Evolutionary conservation across 2,888 invertebrate genomes (phyloP).

Genomic region (Trichogramma dendrolimi): DNA sequence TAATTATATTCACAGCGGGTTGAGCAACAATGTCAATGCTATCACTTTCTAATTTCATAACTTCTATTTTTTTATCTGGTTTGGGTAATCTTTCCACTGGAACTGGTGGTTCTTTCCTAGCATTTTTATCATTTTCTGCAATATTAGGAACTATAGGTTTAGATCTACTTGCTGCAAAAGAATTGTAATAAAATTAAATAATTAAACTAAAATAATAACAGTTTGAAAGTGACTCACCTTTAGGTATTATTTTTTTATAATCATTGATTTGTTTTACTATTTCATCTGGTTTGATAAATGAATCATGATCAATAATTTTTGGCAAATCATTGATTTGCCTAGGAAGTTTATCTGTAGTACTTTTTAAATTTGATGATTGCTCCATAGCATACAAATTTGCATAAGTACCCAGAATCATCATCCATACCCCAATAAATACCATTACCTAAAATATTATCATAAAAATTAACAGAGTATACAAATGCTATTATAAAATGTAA

Average conservation of each 20-base stretch:
- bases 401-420: conserved; percentile 87
- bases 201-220: conserved; percentile 1
- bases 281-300: conserved; percentile 28
- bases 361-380: conserved; percentile 52
- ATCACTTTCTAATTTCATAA: conserved; percentile 36
- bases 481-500: no score
- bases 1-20: conserved; percentile 39
- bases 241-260: neutral
- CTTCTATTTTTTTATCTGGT: conserved; percentile 17
- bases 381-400: conserved; percentile 79
- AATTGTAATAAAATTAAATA: conserved; percentile 6
- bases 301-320: conserved; percentile 38
- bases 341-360: conserved; percentile 38
- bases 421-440: conserved; percentile 74
- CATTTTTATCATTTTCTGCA: conserved; percentile 31
- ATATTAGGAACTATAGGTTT: conserved; percentile 29
- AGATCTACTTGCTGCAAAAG: conserved; percentile 25
- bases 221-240: neutral
- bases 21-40: conserved; percentile 53
- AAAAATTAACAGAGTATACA: neutral
- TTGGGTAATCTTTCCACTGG: conserved; percentile 44
- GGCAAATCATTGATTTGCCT: conserved; percentile 43
- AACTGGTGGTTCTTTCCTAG: conserved; percentile 48
- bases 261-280: conserved; percentile 17
- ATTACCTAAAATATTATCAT: conserved; percentile 61